Evolutionary conservation across 2,888 invertebrate species (phyloP).

Genomic region (Nemotelus nigrinus): DNA sequence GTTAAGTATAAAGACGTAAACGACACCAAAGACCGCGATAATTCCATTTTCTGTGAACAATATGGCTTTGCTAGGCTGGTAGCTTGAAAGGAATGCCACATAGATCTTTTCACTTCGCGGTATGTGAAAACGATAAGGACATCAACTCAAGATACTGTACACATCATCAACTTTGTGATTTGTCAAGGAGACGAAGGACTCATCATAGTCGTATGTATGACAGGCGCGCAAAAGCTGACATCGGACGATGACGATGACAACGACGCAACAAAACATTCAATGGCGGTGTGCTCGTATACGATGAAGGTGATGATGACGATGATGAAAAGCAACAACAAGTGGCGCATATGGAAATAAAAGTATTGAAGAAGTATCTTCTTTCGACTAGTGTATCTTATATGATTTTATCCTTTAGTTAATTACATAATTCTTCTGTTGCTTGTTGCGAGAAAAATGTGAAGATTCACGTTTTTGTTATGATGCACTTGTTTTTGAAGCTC

Average conservation of each 20-base stretch:
- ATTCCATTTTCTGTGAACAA: background rate
- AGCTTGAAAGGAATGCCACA: background rate
- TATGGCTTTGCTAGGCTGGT: no score
- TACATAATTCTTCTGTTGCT: conserved; percentile 9
- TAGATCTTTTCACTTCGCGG: background rate
- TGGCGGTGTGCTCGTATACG: no score
- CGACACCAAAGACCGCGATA: conserved; percentile 30
- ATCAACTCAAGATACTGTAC: conserved; percentile 1
- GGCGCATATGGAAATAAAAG: background rate
- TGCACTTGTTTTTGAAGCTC: no score
- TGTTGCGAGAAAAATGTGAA: background rate
- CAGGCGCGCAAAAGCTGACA: background rate
- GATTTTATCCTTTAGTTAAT: conserved; percentile 5
- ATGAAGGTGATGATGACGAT: no score
- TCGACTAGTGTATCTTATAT: conserved; percentile 9
- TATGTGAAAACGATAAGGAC: background rate
- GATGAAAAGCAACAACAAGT: conserved; percentile 7
- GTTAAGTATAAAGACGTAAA: conserved; percentile 33
- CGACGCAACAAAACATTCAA: background rate
- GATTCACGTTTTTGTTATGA: no score
- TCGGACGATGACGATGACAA: background rate
- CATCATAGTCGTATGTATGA: background rate
- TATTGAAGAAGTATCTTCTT: background rate
- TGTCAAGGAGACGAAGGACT: background rate
- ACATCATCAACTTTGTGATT: conserved; percentile 3